Conservation (phyloP, 2,113 vertebrate genomes). For the Thalassarche chlororhynchos region DNA sequence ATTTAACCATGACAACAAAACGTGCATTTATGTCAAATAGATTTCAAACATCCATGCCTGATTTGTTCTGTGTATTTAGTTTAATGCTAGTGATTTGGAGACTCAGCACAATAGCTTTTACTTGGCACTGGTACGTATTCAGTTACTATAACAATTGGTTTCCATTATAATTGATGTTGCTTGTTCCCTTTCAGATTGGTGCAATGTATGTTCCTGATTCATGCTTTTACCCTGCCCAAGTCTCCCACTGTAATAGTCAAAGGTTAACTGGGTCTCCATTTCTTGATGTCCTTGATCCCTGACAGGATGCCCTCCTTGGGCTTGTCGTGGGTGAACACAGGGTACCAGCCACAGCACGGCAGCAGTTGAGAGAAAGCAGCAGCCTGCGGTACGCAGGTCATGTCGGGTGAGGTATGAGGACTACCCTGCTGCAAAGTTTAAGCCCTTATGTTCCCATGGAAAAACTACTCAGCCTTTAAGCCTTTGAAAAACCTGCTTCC, state of each 20-base stretch:
- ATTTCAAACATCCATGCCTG: not conserved
- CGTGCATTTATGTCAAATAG: not conserved
- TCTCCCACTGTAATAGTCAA: not conserved
- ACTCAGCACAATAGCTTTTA: not conserved
- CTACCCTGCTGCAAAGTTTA: not conserved
- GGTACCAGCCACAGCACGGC: rapidly evolving
- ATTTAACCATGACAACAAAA: not conserved
- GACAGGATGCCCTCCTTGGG: not conserved
- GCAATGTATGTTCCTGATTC: not conserved
- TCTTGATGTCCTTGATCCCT: not conserved
- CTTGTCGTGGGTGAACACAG: rapidly evolving
- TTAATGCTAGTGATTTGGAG: not conserved
- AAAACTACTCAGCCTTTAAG: not conserved
- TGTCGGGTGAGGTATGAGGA: not conserved
- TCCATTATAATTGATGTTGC: not conserved
- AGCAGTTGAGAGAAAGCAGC: not conserved
- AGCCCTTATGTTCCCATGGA: not conserved
- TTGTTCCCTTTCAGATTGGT: not conserved
- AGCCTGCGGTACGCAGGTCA: not conserved
- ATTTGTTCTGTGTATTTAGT: not conserved
- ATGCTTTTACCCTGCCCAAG: not conserved
- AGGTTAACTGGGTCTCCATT: not conserved
- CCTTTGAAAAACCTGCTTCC: not conserved
- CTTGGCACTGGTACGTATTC: not conserved
- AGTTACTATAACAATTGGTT: not conserved